Percentiles rank a stretch among this genome's conserved stretches.
Conservation (phyloP, 2,888 invertebrate genomes). For the Diabrotica balteata region DNA sequence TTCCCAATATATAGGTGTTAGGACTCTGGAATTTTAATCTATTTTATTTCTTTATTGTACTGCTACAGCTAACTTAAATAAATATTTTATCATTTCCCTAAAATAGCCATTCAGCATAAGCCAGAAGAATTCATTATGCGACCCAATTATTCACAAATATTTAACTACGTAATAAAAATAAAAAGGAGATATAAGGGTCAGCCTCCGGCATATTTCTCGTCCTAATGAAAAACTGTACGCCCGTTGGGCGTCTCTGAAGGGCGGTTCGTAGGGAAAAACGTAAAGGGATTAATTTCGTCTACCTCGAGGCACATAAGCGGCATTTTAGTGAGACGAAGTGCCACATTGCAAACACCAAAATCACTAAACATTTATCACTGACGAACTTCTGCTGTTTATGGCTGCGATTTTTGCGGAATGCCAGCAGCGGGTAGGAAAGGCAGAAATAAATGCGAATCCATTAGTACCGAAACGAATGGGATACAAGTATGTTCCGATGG, state of each 20-base stretch:
- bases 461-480: background rate
- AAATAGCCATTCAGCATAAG: too few relatives aligned
- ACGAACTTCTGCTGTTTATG: constrained; percentile 13
- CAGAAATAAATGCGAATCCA: constrained; percentile 6
- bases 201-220: too few relatives aligned
- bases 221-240: background rate
- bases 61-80: too few relatives aligned
- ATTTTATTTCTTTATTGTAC: too few relatives aligned
- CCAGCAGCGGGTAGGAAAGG: constrained; percentile 4
- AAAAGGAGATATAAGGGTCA: too few relatives aligned
- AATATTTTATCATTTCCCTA: too few relatives aligned
- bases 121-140: too few relatives aligned
- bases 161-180: too few relatives aligned
- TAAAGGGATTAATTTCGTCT: constrained; percentile 13
- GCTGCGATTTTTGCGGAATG: constrained; percentile 11
- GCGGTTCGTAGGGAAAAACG: constrained; percentile 11
- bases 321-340: constrained; percentile 11
- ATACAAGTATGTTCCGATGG: too few relatives aligned
- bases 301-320: constrained; percentile 15
- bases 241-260: constrained; percentile 2
- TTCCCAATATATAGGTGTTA: too few relatives aligned
- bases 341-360: constrained; percentile 14
- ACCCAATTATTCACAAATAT: too few relatives aligned
- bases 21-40: too few relatives aligned
- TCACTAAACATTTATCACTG: constrained; percentile 15